Evolutionary conservation across 2,113 vertebrate genomes (phyloP).

Genomic region (Hypomesus transpacificus): DNA sequence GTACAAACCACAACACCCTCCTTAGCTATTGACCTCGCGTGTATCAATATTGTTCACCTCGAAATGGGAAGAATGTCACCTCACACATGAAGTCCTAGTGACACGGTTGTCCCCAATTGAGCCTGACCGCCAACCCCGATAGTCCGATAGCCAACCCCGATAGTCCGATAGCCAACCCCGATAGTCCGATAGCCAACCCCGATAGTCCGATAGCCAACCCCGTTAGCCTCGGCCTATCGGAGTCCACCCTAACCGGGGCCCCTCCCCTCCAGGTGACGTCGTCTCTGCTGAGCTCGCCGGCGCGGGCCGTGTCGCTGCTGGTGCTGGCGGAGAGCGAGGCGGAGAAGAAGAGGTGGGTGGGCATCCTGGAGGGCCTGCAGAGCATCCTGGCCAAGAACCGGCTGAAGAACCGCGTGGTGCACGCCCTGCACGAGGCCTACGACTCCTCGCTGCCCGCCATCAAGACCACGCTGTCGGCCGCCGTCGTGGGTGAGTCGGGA

Average conservation of each 20-base stretch:
- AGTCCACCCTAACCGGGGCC: too few relatives aligned
- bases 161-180: too few relatives aligned
- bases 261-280: constrained; percentile 79
- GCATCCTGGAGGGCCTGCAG: constrained; percentile 90
- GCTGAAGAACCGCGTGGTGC: constrained; percentile 81
- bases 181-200: too few relatives aligned
- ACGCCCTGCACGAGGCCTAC: constrained; percentile 89
- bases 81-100: too few relatives aligned
- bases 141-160: too few relatives aligned
- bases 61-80: too few relatives aligned
- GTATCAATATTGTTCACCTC: too few relatives aligned
- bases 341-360: constrained; percentile 95
- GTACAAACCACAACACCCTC: background rate
- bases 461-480: constrained; percentile 84
- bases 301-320: constrained; percentile 84
- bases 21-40: too few relatives aligned
- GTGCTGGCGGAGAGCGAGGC: constrained; percentile 91
- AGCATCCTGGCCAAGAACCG: constrained; percentile 88
- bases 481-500: constrained; percentile 79
- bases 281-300: constrained; percentile 81
- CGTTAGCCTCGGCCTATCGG: too few relatives aligned
- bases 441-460: constrained; percentile 90
- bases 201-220: too few relatives aligned
- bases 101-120: too few relatives aligned
- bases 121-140: too few relatives aligned